Base-by-base conservation (phyloP, 2,888 invertebrate genomes). In the Julus scandinavius region DNA sequence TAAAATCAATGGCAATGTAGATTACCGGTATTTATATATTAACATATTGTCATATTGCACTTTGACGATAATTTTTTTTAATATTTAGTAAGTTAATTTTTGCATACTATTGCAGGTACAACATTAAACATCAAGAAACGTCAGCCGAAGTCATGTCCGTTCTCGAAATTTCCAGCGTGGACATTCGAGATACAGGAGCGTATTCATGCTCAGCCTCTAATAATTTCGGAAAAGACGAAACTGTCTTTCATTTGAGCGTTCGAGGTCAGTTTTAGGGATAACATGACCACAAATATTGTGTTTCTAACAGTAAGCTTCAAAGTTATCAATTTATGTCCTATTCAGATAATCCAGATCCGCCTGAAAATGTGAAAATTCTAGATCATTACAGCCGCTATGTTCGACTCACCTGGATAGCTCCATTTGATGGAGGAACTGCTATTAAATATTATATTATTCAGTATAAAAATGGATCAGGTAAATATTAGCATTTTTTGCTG, bases 401-500 rank as follows among this genome's bases (percentile, higher is more conserved):
- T 4, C 89, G 90, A 0, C 85, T 93, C 9, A 89, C 91, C 13
- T 93, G 93, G 93, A 90, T 90, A 54, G 90, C 91, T 45, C 92
- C 92, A 4, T 93, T 92, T 89, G 91, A 92, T 89, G 93, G 93
- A 15, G 92, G 93, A 90, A 92, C 91, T 87, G 91, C 91, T n/a
- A 91, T 93, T 80, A 89, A 90, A 7, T 90, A 90, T 54, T 93
- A 92, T 90, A 91, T 92, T 17, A 90, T 93, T 17, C 92, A 92
- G 89, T 92, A 91, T 89, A 92, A 91, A 86, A 90, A 90, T 87
- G 90, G 89, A 49, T 89, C 89, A 86, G 89, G 89, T 89, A 90
- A 87, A 89, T 38, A 45, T 3, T n/a, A 20, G 7, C n/a, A 63
- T n/a, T n/a, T 29, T 1, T 11, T 29, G n/a, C 20, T 29, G 29